A percentile compares a stretch with the other conserved stretches of the same genome.
Evolutionary conservation across 2,797 vertebrate genomes (phyloP).

Genomic region (Chaunax sp.): DNA sequence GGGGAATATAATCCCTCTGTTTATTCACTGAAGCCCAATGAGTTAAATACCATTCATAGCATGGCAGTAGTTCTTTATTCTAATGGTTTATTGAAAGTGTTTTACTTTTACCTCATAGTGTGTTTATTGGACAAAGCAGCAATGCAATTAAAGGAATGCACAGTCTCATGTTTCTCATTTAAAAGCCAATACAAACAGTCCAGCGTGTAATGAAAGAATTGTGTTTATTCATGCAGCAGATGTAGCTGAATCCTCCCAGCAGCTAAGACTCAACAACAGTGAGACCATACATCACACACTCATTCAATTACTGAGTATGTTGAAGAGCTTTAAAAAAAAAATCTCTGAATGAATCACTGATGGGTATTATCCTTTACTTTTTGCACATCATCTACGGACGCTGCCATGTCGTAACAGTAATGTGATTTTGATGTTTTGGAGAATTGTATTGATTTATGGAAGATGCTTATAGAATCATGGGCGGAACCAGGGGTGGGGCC

Average conservation of each 20-base stretch:
- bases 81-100: constrained; percentile 24
- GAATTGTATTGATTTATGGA: background rate
- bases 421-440: background rate
- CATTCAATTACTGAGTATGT: background rate
- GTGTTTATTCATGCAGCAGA: constrained; percentile 23
- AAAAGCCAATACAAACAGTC: constrained; percentile 17
- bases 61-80: constrained; percentile 8
- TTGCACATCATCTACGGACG: background rate
- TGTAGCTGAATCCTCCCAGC: background rate
- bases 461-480: too few species aligned
- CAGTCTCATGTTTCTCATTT: constrained; percentile 30
- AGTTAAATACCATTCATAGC: background rate
- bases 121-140: constrained; percentile 20
- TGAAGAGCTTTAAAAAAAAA: background rate
- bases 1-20: constrained; percentile 1
- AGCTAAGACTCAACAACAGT: background rate
- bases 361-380: background rate
- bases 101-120: constrained; percentile 11
- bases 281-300: background rate
- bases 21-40: constrained; percentile 10
- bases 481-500: too few species aligned
- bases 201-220: background rate
- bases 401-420: background rate
- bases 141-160: constrained; percentile 10
- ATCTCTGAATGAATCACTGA: background rate